These are phyloP conservation scores for Eretmocerus hayati DNA, from an alignment of 2,888 invertebrate species.

Conservation along the genomic window DNA sequence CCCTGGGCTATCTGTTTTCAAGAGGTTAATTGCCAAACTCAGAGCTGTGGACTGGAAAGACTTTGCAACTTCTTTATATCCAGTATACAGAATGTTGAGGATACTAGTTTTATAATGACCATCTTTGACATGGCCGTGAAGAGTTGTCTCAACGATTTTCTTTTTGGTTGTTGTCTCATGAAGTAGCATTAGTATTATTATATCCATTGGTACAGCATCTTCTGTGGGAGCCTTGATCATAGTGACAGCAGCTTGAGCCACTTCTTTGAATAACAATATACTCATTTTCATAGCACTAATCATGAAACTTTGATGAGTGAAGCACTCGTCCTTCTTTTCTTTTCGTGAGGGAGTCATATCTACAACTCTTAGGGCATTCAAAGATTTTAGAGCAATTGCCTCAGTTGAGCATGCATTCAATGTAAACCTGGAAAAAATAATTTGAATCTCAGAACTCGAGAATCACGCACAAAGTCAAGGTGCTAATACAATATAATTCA, in stretches of 20 bases:
- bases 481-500: background rate
- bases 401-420: conserved; percentile 48
- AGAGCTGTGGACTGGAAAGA: conserved; percentile 34
- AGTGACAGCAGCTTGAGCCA: conserved; percentile 55
- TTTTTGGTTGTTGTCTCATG: conserved; percentile 46
- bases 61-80: conserved; percentile 35
- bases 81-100: conserved; percentile 47
- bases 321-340: conserved; percentile 50
- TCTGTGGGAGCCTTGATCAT: conserved; percentile 52
- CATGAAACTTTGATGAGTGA: conserved; percentile 55
- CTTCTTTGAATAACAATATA: conserved; percentile 52
- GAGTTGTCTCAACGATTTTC: conserved; percentile 55
- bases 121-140: conserved; percentile 58
- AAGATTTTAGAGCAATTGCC: conserved; percentile 32
- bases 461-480: too few relatives aligned
- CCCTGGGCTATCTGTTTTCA: conserved; percentile 36
- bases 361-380: conserved; percentile 31
- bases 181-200: conserved; percentile 60
- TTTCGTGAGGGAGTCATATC: conserved; percentile 39
- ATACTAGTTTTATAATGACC: conserved; percentile 55
- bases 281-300: conserved; percentile 54
- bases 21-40: conserved; percentile 33
- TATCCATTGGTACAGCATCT: conserved; percentile 62
- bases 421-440: conserved; percentile 53
- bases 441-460: too few relatives aligned